Base-by-base conservation (phyloP, 2,888 invertebrate species). In the Philaethria dido region DNA sequence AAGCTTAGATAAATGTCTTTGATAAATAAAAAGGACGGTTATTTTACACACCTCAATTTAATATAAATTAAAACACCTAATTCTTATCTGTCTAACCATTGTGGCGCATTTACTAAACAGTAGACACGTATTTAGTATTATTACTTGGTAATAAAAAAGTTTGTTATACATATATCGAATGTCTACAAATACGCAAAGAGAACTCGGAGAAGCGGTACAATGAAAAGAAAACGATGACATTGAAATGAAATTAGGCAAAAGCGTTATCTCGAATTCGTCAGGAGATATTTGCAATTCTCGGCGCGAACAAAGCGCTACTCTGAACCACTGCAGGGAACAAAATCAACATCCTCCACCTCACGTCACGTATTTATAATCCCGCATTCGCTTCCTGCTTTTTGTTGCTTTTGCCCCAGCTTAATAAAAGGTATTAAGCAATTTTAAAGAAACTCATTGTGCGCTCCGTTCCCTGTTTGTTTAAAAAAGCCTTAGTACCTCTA, bases 351-450 rank as follows among this genome's bases (percentile, higher is more conserved):
- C 86, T 85, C 81, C 82, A 82, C 82, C 83, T 83, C 84, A 80
- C 84, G 80, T 84, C 88, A 87, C 86, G 88, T 89, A 88, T 89
- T 88, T 88, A 87, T 89, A 89, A 89, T 89, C 88, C 84, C 85
- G 82, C 84, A 83, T 82, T 82, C 82, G 82, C 85, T 89, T 90
- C 91, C 91, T 88, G 89, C 82, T 87, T 88, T 89, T 90, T 91
- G 87, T 89, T 84, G 80, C 79, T 83, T 81, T 75, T 74, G 73
- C 72, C 75, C 64, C 73, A 72, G 72, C 73, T 75, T 84, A 83
- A 81, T 84, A 83, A 82, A 84, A 82, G 81, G 81, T 82, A 83
- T 86, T 82, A 80, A 80, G 80, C 69, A 66, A 69, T 70, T 82
- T 81, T 80, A 78, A 83, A 80, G 78, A 77, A 79, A 77, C 79